These are phyloP conservation scores for sheep (Ovis aries) DNA, from an alignment of 2,113 vertebrate genomes.

Conservation along the genomic window ARS-UI_Ramb_v3.0 NC_056067.1:41108501-41109000, in stretches of 20 bases:
- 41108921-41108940: no score
- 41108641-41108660: accelerated
- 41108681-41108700: not conserved
- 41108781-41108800: not conserved
- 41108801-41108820: accelerated
- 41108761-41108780: not conserved
- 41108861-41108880: not conserved
- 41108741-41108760: not conserved
- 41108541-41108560: not conserved
- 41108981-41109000: not conserved
- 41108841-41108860: no score
- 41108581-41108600: accelerated
- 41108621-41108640: not conserved
- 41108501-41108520: not conserved
- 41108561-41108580: accelerated
- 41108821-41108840: not conserved
- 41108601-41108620: no score
- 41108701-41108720: not conserved
- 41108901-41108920: not conserved
- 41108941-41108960: not conserved
- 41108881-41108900: not conserved
- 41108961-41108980: not conserved
- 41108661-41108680: no score
- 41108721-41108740: not conserved
- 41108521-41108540: no score